These are phyloP conservation scores for Papilio machaon DNA, from an alignment of 1,140 invertebrate species.

Conservation along the genomic window DNA sequence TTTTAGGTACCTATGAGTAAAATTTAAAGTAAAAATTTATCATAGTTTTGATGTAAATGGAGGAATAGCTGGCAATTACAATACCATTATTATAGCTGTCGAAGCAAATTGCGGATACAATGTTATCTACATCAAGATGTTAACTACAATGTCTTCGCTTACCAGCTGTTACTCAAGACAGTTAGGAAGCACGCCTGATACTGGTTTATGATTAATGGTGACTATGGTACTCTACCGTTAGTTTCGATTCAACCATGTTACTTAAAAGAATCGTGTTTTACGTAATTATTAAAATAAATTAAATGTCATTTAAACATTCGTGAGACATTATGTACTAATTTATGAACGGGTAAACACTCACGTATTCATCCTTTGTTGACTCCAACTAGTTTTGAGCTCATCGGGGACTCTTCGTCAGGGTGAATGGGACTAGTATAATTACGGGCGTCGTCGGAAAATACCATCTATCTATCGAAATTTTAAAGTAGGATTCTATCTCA, in stretches of 20 bases:
- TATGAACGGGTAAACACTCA: too few relatives aligned
- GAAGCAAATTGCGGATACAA: background rate
- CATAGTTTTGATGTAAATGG: too few relatives aligned
- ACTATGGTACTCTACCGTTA: background rate
- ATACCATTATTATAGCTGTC: background rate
- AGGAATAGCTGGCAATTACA: background rate
- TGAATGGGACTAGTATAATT: too few relatives aligned
- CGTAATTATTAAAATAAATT: background rate
- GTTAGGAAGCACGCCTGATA: background rate
- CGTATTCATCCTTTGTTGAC: too few relatives aligned
- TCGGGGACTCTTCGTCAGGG: too few relatives aligned
- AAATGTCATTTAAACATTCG: background rate
- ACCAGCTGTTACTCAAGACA: background rate
- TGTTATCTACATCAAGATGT: background rate
- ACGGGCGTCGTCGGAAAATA: too few relatives aligned
- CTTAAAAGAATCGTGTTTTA: background rate
- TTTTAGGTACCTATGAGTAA: too few relatives aligned
- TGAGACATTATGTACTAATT: too few relatives aligned
- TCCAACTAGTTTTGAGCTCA: too few relatives aligned
- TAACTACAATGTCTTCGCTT: constrained; percentile 3
- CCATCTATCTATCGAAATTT: too few relatives aligned
- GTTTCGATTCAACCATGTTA: background rate
- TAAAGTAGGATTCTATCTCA: background rate
- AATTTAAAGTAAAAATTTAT: too few relatives aligned
- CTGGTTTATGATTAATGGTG: background rate